phyloP scores from a whole-genome alignment of 2,113 vertebrate genomes.

The Pachycephala philippinensis region DNA sequence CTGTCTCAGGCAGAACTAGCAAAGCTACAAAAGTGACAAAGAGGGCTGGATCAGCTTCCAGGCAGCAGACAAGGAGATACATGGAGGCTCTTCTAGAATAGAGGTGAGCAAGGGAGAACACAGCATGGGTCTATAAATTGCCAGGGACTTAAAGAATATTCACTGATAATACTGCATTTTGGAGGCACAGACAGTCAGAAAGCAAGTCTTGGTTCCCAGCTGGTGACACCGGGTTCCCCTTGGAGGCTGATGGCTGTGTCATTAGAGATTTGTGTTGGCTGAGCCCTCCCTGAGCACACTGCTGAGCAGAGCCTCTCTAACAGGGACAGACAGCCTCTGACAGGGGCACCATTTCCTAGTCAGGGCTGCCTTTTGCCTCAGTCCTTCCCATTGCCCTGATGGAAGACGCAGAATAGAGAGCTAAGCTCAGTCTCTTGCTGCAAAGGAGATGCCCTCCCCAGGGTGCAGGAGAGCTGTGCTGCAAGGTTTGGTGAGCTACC shows the following conservation, averaged over 20 bases:
- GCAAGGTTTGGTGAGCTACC: background rate
- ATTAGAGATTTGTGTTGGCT: background rate
- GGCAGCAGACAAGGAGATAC: background rate
- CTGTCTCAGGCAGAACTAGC: background rate
- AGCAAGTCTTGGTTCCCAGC: background rate
- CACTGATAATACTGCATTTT: background rate
- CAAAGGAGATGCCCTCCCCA: background rate
- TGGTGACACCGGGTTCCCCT: accelerated
- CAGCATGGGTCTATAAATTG: accelerated
- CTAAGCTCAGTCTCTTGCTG: background rate
- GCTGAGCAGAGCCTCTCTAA: background rate
- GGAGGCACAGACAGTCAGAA: background rate
- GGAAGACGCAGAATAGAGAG: background rate
- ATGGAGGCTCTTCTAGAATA: background rate
- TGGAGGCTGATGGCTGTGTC: background rate
- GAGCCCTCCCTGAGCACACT: background rate
- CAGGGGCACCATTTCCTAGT: background rate
- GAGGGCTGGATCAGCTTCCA: background rate
- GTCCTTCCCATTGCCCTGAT: accelerated
- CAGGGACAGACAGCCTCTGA: background rate
- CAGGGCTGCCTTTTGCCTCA: background rate
- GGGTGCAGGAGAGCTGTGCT: background rate
- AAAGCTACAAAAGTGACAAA: background rate
- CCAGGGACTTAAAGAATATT: background rate
- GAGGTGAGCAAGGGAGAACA: background rate